Evolutionary conservation across 2,888 invertebrate species (phyloP).

Genomic region (Pristionchus fissidentatus): DNA sequence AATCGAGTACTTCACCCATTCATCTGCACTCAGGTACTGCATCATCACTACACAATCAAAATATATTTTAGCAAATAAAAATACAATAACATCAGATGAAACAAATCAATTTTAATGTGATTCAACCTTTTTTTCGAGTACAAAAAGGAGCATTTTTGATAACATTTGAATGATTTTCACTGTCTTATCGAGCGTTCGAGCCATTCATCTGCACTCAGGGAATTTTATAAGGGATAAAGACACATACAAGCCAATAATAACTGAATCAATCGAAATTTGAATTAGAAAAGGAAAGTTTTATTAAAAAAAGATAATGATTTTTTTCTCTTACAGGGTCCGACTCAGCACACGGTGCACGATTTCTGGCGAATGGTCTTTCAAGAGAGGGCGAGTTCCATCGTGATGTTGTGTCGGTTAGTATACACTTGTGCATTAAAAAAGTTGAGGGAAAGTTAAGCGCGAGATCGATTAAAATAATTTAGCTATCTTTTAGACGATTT

Average conservation of each 20-base stretch:
- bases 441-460: not conserved
- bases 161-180: too few relatives aligned
- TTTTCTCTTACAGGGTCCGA: conserved; percentile 31
- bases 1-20: conserved; percentile 24
- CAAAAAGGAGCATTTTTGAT: too few relatives aligned
- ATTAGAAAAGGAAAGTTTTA: too few relatives aligned
- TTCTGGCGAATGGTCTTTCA: conserved; percentile 49
- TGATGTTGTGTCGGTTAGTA: conserved; percentile 63
- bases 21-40: conserved; percentile 45
- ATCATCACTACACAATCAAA: too few relatives aligned
- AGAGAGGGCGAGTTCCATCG: conserved; percentile 54
- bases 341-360: conserved; percentile 45
- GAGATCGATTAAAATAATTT: not conserved
- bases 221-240: not conserved
- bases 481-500: not conserved
- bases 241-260: too few relatives aligned
- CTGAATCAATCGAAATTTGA: too few relatives aligned
- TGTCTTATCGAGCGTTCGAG: not conserved
- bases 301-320: too few relatives aligned
- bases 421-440: not conserved
- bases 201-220: conserved; percentile 42
- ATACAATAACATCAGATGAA: too few relatives aligned
- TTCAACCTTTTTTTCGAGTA: too few relatives aligned
- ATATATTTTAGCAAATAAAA: too few relatives aligned
- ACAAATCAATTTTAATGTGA: too few relatives aligned